Base-by-base conservation (phyloP, 1,140 invertebrate genomes). In the Pseudomyrmex concolor region DNA sequence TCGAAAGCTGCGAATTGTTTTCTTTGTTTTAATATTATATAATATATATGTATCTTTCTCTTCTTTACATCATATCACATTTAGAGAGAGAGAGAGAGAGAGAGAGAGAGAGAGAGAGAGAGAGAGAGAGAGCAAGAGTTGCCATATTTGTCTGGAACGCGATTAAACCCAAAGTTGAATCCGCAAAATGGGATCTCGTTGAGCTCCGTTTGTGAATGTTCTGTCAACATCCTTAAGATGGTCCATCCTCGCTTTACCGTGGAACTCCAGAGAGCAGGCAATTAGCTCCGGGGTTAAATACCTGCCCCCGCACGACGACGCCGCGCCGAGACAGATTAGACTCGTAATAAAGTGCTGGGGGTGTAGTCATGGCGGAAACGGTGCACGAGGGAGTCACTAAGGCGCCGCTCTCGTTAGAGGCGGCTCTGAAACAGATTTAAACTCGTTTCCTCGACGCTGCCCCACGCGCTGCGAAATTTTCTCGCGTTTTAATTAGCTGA, bases 391-490 rank as follows among this genome's bases (percentile, higher is more conserved):
- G 93, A 94, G 92, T 91, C 92, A 93, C 93, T 93, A 94, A 94
- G 93, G 91, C 90, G 92, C 90, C 90, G 90, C 88, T 84, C 90
- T 84, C 91, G 89, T 90, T 89, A 90, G 91, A 93, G 93, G 92
- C 91, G 91, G 91, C 91, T 90, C 89, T 91, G 93, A 94, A 94
- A 94, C 92, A 94, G 93, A 94, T 94, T 94, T 94, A 94, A 94
- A 94, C 93, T 94, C 92, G 93, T 91, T 92, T 92, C 91, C 93
- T 93, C 90, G 64, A 89, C 88, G 87, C 89, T 85, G 86, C 77
- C 87, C 86, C 90, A 83, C 87, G 92, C 86, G 86, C 80, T 88
- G 86, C 90, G 84, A 89, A 93, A 93, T 80, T 93, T 93, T 90
- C 88, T 88, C 90, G 90, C 93, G 91, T 94, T 94, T 94, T 94